phyloP scores from a whole-genome alignment of 2,113 vertebrate genomes.

The Macquaria ambigua region DNA sequence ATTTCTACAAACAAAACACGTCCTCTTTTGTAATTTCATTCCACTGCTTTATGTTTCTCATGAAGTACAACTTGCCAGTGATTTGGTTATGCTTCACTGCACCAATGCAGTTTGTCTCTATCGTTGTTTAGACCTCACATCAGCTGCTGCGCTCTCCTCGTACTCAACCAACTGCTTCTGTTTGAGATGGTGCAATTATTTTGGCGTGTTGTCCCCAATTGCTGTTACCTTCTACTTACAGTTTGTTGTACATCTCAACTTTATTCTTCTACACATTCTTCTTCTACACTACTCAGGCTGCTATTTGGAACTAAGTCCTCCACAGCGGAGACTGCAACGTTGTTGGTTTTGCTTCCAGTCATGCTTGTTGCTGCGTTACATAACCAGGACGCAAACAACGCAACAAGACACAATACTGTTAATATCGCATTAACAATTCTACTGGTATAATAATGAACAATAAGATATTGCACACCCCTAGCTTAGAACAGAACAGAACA shows the following conservation, averaged over 20 bases:
- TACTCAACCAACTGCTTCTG: too few species aligned
- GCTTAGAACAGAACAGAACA: background rate
- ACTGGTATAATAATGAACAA: background rate
- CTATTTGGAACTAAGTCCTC: background rate
- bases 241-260: background rate
- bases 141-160: too few species aligned
- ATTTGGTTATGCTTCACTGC: too few species aligned
- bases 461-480: background rate
- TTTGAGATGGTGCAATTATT: background rate
- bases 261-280: background rate
- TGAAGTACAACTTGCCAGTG: too few species aligned
- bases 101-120: too few species aligned
- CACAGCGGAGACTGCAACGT: background rate
- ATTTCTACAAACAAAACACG: too few species aligned
- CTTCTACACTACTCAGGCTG: background rate
- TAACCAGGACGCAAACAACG: background rate
- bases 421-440: background rate
- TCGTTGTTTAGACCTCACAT: too few species aligned
- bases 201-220: too few species aligned
- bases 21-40: too few species aligned
- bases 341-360: background rate
- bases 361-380: background rate
- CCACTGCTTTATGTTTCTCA: background rate
- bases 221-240: background rate
- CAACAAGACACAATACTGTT: background rate